Conservation (phyloP, 2,113 vertebrate genomes). For the Progne subis region DNA sequence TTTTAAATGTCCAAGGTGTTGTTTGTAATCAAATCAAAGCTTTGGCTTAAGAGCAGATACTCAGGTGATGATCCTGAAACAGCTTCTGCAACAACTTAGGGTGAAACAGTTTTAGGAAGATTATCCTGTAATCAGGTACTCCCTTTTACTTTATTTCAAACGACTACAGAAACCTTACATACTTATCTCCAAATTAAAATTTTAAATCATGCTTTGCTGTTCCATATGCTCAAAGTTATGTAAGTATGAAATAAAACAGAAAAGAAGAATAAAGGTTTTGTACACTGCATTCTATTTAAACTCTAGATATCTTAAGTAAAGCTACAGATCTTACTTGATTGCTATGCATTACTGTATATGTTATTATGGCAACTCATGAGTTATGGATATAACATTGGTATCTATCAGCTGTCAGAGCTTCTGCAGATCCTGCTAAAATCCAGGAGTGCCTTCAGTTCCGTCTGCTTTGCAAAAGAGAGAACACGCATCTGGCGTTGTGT, state of each 20-base stretch:
- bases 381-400: neutral
- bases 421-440: conserved; percentile 4
- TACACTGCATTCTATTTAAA: neutral
- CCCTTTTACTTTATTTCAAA: neutral
- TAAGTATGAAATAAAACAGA: neutral
- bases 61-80: neutral
- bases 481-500: neutral
- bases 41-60: neutral
- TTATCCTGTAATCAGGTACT: neutral
- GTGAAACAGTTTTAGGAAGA: neutral
- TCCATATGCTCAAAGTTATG: neutral
- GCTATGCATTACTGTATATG: neutral
- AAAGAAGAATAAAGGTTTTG: neutral
- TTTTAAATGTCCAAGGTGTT: neutral
- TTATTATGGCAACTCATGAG: neutral
- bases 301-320: neutral
- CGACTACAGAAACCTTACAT: neutral
- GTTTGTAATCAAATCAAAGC: neutral
- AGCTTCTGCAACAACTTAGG: neutral
- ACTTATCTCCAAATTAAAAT: neutral
- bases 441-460: neutral
- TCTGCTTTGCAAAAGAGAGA: neutral
- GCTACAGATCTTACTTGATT: neutral
- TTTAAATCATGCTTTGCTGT: neutral
- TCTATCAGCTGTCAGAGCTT: neutral